Percentiles rank a stretch among this genome's conserved stretches.
Conservation (phyloP, 2,888 invertebrate genomes). For the Drosophila pseudotalamancana region DNA sequence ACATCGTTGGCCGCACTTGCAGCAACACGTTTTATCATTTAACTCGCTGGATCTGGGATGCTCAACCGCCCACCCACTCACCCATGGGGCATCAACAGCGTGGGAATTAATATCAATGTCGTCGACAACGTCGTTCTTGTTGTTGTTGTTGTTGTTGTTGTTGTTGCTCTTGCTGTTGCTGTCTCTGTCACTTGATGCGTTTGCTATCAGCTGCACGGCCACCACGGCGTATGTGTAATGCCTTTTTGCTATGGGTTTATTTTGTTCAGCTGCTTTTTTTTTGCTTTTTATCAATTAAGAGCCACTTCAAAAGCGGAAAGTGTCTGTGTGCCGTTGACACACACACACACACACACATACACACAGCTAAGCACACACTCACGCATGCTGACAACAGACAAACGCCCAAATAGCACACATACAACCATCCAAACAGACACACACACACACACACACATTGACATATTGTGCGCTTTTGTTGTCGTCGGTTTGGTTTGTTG, state of each 20-base stretch:
- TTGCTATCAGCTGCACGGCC: constrained; percentile 66
- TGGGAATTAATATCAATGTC: constrained; percentile 77
- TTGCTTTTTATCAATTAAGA: constrained; percentile 80
- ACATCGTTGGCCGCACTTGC: constrained; percentile 7
- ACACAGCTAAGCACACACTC: constrained; percentile 35
- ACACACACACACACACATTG: constrained; percentile 5
- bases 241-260: constrained; percentile 53
- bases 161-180: constrained; percentile 5
- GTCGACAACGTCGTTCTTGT: constrained; percentile 29
- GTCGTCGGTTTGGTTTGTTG: constrained; percentile 67
- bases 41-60: constrained; percentile 43
- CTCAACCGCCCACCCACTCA: constrained; percentile 16
- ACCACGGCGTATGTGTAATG: constrained; percentile 72
- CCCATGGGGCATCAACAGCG: constrained; percentile 58
- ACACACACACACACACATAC: constrained; percentile 53
- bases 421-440: constrained; percentile 25
- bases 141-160: background rate
- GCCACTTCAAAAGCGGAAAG: constrained; percentile 80
- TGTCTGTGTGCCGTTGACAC: constrained; percentile 74
- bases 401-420: no score
- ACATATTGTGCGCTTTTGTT: constrained; percentile 59
- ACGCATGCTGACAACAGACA: constrained; percentile 6
- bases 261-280: constrained; percentile 30
- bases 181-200: constrained; percentile 45
- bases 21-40: constrained; percentile 73